Evolutionary conservation across 2,888 invertebrate species (phyloP).

Genomic region (Sphaerolaimus hirsutus): DNA sequence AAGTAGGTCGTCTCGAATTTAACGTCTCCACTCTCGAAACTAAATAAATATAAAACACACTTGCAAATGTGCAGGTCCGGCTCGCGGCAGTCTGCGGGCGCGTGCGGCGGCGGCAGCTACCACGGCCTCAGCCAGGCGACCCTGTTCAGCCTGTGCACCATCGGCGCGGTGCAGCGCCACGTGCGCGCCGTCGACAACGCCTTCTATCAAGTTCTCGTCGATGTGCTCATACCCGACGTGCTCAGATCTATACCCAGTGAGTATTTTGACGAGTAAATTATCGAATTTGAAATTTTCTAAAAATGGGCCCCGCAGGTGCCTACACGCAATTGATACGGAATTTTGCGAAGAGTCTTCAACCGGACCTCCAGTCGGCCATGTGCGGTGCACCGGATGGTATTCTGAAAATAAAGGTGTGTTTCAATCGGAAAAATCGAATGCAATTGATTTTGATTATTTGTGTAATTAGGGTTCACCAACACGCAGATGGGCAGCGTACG

Average conservation of each 20-base stretch:
- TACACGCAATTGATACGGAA: conserved; percentile 74
- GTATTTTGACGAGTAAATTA: conserved; percentile 12
- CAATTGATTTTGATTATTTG: not conserved
- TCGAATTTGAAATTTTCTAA: not conserved
- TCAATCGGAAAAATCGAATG: not conserved
- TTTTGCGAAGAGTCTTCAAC: conserved; percentile 72
- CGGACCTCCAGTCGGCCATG: conserved; percentile 56
- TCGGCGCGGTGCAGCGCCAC: conserved; percentile 27
- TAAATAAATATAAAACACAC: too few relatives aligned
- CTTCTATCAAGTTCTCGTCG: conserved; percentile 83
- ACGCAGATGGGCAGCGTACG: conserved; percentile 49
- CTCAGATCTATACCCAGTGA: conserved; percentile 69
- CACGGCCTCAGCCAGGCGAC: conserved; percentile 12
- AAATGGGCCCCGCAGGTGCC: conserved; percentile 36
- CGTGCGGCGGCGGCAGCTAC: not conserved
- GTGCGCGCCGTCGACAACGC: conserved; percentile 32
- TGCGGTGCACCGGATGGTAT: conserved; percentile 55
- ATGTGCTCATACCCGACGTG: conserved; percentile 84
- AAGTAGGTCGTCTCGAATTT: too few relatives aligned
- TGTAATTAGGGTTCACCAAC: not conserved
- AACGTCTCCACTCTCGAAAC: too few relatives aligned
- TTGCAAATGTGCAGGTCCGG: too few relatives aligned
- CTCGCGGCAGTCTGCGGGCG: not conserved
- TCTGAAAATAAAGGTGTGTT: conserved; percentile 48
- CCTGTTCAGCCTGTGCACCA: conserved; percentile 26